Percentiles rank a stretch among this genome's conserved stretches.
These are phyloP conservation scores for Phyto melanocephala DNA, from an alignment of 2,888 invertebrate species.

Conservation along the genomic window DNA sequence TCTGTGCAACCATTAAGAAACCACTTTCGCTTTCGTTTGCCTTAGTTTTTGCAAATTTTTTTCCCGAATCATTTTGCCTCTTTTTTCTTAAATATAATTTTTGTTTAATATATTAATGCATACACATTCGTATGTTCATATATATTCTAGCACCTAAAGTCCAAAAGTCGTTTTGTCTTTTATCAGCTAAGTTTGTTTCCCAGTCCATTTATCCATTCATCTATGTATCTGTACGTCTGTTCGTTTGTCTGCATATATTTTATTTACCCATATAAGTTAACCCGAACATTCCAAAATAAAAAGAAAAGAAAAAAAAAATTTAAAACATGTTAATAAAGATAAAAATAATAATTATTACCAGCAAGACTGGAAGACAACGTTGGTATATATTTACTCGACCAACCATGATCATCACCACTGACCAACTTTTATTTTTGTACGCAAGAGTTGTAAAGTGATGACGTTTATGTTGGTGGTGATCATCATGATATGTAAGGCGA, in stretches of 20 bases:
- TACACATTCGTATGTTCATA: background rate
- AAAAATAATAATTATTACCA: slow-evolving; percentile 8
- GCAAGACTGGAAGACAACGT: background rate
- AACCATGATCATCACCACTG: slow-evolving; percentile 45
- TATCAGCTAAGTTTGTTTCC: background rate
- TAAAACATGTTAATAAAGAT: slow-evolving; percentile 18
- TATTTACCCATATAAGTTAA: slow-evolving; percentile 28
- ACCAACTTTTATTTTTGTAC: slow-evolving; percentile 17
- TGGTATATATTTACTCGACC: background rate
- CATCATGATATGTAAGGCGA: background rate
- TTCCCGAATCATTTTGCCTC: slow-evolving; percentile 13
- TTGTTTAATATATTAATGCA: background rate
- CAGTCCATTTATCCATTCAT: background rate
- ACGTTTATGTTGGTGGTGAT: slow-evolving; percentile 9
- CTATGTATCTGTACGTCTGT: background rate
- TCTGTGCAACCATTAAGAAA: slow-evolving; percentile 37
- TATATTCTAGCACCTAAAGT: slow-evolving; percentile 38
- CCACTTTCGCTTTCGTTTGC: slow-evolving; percentile 58
- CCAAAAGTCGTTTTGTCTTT: slow-evolving; percentile 38
- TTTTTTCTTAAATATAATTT: background rate
- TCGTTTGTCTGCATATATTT: background rate
- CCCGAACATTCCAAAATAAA: slow-evolving; percentile 38
- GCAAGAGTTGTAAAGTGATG: background rate
- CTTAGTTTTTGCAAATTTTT: slow-evolving; percentile 23
- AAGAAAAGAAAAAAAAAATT: background rate